These are phyloP conservation scores for Venturia canescens DNA, from an alignment of 1,140 invertebrate genomes.

Conservation along the genomic window DNA sequence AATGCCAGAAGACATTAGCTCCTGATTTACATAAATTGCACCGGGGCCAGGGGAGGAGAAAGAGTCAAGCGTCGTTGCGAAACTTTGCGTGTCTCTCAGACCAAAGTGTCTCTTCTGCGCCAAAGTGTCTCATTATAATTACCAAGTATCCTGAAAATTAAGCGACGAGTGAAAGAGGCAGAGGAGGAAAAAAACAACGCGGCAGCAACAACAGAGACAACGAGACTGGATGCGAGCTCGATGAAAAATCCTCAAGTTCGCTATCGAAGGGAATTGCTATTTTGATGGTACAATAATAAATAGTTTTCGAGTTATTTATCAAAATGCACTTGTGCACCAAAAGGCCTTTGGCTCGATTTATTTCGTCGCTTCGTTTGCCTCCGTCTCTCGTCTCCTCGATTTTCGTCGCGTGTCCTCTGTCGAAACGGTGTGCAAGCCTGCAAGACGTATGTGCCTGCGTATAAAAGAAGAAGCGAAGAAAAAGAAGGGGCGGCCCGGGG, in stretches of 20 bases:
- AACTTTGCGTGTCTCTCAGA: not conserved
- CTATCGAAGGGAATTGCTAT: too few species aligned
- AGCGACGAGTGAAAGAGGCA: constrained; percentile 67
- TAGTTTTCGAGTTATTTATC: too few species aligned
- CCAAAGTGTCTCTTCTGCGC: constrained; percentile 53
- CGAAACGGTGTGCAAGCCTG: constrained; percentile 2
- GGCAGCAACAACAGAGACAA: constrained; percentile 50
- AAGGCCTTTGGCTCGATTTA: not conserved
- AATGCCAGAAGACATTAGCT: constrained; percentile 76
- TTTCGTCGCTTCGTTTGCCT: constrained; percentile 4
- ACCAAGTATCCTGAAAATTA: constrained; percentile 75
- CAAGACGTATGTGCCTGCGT: constrained; percentile 33
- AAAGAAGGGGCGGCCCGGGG: too few species aligned
- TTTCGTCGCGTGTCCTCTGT: constrained; percentile 37
- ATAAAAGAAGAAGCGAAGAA: constrained; percentile 28
- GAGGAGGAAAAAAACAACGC: constrained; percentile 41
- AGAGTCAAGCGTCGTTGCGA: too few species aligned
- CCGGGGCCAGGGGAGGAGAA: not conserved
- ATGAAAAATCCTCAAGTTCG: too few species aligned
- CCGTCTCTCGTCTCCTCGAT: not conserved
- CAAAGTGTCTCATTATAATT: constrained; percentile 76
- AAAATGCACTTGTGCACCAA: not conserved
- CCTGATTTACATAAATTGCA: constrained; percentile 73
- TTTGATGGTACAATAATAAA: too few species aligned
- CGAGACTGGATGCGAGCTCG: constrained; percentile 17